A percentile compares a stretch with the other conserved stretches of the same genome.
Conservation (phyloP, 2,113 vertebrate species). For the Cololabis saira region DNA sequence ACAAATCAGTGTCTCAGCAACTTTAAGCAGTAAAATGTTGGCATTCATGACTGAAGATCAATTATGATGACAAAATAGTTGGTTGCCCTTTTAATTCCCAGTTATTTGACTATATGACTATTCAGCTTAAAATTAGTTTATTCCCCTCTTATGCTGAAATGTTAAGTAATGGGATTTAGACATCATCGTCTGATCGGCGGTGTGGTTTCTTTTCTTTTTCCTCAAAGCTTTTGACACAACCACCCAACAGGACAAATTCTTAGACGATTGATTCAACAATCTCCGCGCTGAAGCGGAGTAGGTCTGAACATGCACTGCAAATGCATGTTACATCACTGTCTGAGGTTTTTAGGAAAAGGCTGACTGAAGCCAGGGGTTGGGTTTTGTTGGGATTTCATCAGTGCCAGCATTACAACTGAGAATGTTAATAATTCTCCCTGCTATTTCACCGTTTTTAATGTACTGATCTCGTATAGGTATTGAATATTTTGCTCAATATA, state of each 20-base stretch:
- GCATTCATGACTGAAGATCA: not conserved
- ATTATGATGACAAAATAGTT: not conserved
- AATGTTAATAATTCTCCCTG: no score
- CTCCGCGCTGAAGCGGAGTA: not conserved
- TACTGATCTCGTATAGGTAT: no score
- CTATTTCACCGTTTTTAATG: no score
- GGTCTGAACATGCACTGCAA: slow-evolving; percentile 3
- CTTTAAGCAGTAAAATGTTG: not conserved
- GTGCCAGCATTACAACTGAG: no score
- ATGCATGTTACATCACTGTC: not conserved
- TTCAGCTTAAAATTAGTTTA: not conserved
- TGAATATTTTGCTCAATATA: no score
- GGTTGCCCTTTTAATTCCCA: not conserved
- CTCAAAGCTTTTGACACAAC: not conserved
- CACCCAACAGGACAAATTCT: not conserved
- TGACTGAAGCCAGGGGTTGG: not conserved
- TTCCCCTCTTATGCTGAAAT: no score
- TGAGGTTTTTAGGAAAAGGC: not conserved
- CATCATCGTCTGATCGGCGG: not conserved
- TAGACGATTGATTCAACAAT: not conserved
- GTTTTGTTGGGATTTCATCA: no score
- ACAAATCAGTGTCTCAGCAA: not conserved
- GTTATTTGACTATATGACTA: not conserved
- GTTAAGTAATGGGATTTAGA: not conserved
- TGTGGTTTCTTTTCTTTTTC: not conserved